phyloP scores from a whole-genome alignment of 1,140 invertebrate genomes.

The Aphis craccivora region DNA sequence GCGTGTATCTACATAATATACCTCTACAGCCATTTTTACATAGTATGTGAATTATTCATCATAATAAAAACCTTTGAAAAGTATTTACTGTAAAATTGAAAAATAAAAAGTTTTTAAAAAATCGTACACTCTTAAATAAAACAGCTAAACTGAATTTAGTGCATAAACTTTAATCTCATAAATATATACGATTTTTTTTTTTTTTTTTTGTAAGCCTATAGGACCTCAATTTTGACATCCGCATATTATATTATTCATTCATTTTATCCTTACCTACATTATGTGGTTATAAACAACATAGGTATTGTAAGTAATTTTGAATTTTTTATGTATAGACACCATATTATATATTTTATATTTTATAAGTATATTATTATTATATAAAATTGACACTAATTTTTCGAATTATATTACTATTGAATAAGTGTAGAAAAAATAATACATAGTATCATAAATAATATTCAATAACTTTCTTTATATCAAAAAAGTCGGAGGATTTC shows the following conservation, averaged over 20 bases:
- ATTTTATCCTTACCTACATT: not conserved
- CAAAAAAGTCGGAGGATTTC: not conserved
- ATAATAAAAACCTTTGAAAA: not conserved
- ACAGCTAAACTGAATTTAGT: not conserved
- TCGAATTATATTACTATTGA: too few species aligned
- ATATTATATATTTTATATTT: not conserved
- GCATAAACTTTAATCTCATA: not conserved
- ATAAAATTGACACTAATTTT: not conserved
- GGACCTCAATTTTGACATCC: not conserved
- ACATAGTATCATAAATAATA: not conserved
- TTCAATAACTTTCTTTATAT: not conserved
- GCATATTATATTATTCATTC: not conserved
- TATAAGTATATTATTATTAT: not conserved
- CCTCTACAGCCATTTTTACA: not conserved
- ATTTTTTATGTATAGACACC: not conserved
- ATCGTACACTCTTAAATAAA: constrained; percentile 14
- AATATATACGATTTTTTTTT: constrained; percentile 25
- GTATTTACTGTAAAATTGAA: constrained; percentile 12
- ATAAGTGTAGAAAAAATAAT: not conserved
- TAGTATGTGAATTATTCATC: constrained; percentile 18
- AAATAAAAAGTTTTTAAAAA: constrained; percentile 35
- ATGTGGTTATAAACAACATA: not conserved
- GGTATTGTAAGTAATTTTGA: not conserved
- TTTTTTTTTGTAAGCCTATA: not conserved
- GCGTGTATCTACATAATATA: not conserved